These are phyloP conservation scores for Scolopax bukidnonensis DNA, from an alignment of 2,797 vertebrate species.

Conservation along the genomic window DNA sequence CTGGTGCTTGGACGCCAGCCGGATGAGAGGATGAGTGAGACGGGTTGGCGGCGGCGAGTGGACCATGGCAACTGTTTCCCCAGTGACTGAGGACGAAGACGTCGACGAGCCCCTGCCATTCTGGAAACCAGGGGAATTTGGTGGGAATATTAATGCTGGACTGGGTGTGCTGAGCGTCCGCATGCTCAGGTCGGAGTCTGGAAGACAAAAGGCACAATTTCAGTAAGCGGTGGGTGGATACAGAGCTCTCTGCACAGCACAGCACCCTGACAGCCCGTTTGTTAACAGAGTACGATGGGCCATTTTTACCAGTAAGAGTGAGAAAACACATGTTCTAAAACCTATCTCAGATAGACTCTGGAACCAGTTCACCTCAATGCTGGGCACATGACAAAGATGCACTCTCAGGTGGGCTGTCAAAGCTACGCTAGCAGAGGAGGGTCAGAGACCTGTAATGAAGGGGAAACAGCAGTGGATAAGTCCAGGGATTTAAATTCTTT, in stretches of 20 bases:
- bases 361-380: background rate
- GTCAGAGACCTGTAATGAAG: background rate
- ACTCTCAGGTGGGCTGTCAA: background rate
- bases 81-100: constrained; percentile 87
- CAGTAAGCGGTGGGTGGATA: background rate
- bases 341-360: background rate
- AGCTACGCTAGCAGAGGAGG: background rate
- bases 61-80: constrained; percentile 94
- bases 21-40: constrained; percentile 84
- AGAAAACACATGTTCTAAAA: background rate
- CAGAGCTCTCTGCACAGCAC: background rate
- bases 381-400: background rate
- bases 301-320: background rate
- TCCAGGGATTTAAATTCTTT: background rate
- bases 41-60: constrained; percentile 84
- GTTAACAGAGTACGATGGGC: background rate
- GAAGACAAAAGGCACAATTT: constrained; percentile 58
- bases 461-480: background rate
- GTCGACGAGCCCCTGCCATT: constrained; percentile 90
- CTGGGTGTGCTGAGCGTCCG: constrained; percentile 95
- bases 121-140: constrained; percentile 83
- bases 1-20: constrained; percentile 82
- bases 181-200: constrained; percentile 94
- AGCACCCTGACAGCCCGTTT: rapidly evolving
- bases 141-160: constrained; percentile 90